Evolutionary conservation across 2,797 vertebrate species (phyloP), one percentile per base, ranked within the genome.

Genomic region (Scomberomorus guttatus): DNA sequence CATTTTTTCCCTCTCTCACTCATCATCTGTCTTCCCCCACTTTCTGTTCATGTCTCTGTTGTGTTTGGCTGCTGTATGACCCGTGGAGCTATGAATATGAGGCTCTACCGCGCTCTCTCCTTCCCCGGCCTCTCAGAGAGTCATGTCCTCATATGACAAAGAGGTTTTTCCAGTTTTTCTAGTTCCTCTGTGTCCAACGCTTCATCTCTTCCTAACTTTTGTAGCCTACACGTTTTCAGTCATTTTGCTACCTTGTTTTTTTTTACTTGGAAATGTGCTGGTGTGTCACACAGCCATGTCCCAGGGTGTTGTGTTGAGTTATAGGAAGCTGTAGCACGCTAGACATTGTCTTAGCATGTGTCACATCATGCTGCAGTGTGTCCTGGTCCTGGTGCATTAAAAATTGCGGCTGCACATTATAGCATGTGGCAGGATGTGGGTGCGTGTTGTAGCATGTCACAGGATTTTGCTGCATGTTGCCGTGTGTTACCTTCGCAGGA

Each of bases 181-280:
- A 17, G 34, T 27, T 72, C 51, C 44, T 67, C 24, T 42, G 22
- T 66, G 17, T 48, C 42, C 44, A 32, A 27, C 46, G 11, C 74
- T 60, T 75, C n/a, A 39, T 51, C 46, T 46, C 67, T 25, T 52
- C 54, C 32, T 34, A 44, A 37, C 61, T 75, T 83, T 72, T 80
- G 68, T 25, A 46, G 24, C 56, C 54, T 57, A 89, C 77, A 63
- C 72, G 42, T 77, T 77, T 78, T 72, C 20, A 51, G 80, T 80
- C 63, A 59, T 72, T 71, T 74, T 54, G 55, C 42, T 37, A 39
- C 52, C 25, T 69, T 65, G 0, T 25, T 71, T 77, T 84, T 77
- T 46, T 9, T 46, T 12, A 77, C 48, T 15, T n/a, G 48, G 3
- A 42, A 54, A 50, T 9, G 17, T 50, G 15, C 20, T 11, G 13